phyloP scores from a whole-genome alignment of 2,113 vertebrate genomes.

The Brachionichthys hirsutus region DNA sequence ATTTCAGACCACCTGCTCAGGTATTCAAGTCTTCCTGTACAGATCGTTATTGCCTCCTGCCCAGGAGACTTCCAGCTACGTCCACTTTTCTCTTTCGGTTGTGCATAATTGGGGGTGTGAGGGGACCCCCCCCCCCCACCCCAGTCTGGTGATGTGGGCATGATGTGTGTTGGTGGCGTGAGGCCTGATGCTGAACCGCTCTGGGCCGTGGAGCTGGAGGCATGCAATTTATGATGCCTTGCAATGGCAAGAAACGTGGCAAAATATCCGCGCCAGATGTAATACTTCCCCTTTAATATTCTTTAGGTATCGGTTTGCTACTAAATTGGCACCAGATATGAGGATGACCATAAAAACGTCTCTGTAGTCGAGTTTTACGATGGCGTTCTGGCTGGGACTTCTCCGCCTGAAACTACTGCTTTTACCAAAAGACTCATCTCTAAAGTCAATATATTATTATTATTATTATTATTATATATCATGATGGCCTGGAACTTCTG shows the following conservation, averaged over 20 bases:
- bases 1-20: no score
- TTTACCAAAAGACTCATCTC: constrained; percentile 12
- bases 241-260: no score
- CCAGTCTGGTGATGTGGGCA: constrained; percentile 20
- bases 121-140: no score
- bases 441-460: background rate
- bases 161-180: constrained; percentile 48
- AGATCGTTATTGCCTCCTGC: no score
- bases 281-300: no score
- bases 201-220: constrained; percentile 39
- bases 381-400: background rate
- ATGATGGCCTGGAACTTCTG: background rate
- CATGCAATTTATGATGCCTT: background rate
- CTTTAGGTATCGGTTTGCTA: no score
- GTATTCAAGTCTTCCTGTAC: no score
- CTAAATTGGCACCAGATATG: no score
- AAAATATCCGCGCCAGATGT: no score
- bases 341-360: no score
- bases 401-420: background rate
- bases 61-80: background rate
- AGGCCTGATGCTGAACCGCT: constrained; percentile 41
- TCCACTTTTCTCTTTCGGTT: constrained; percentile 17
- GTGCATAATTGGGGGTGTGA: constrained; percentile 15
- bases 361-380: no score
- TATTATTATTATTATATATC: constrained; percentile 16